Base-by-base conservation (phyloP, 2,888 invertebrate species). In the Pammene fasciana region DNA sequence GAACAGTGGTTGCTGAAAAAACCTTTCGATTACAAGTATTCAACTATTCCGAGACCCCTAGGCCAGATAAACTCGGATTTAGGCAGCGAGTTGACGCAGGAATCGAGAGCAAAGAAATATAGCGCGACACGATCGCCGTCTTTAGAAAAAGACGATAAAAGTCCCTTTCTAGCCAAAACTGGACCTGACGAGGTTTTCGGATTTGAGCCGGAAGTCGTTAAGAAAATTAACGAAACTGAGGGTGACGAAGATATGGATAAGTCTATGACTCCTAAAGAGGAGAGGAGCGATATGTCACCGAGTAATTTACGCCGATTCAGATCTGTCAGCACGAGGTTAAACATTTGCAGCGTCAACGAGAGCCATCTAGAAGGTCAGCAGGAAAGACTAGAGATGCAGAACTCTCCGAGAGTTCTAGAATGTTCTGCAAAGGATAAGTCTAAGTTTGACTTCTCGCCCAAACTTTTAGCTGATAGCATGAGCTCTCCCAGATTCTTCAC, bases 141-240 rank as follows among this genome's bases (percentile, higher is more conserved):
- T 0, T 76, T 93, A n/a, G 93, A 93, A 71, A 92, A 92, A 74
- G 93, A 93, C 89, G 93, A 93, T 3, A 92, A 90, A 68, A 89
- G 90, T 0, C 93, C 93, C 8, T 90, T 92, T 68, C 72, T 86
- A 11, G 86, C 84, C 56, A 78, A 82, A 6, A 88, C 86, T 45
- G 52, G 52, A 7, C 26, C 52, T 7, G 85, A 85, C 43, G 80
- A 80, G 59, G 90, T 91, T 8, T 93, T 93, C 73, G 91, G 88
- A 0, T 93, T 92, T 72, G 90, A 88, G 73, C 77, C 78, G 13
- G 87, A 86, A 59, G 75, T 82, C 1, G 85, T 88, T 1, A 80
- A 79, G 57, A 86, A 85, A 70, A 73, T 87, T 67, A 78, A 77
- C 74, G 83, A 80, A 18, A 18, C 61, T 14, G 81, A 80, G 6